Evolutionary conservation across 37 sponge, comb jelly and placozoan genomes (phyloP), one percentile per base, ranked within the genome.

Genomic region (Theonella swinhoei): DNA sequence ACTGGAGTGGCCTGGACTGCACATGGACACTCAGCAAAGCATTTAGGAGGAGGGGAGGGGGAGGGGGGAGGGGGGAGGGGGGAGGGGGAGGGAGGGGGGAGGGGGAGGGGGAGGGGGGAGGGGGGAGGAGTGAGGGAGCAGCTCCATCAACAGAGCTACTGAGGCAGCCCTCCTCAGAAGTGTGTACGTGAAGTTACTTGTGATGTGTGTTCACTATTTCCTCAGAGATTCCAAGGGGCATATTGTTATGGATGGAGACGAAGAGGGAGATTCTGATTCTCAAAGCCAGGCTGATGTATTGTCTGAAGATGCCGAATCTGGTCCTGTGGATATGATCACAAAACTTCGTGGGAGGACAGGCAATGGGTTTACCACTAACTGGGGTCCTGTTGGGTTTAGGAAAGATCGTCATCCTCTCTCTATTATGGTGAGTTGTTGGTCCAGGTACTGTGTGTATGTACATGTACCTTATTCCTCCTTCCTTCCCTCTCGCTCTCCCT

Each of bases 341-440:
- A 66, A 29, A 66, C 26, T 66, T 66, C 31, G 67, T 7, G n/a
- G 31, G 7, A 8, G 35, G 32, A 34, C n/a, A 33, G 70, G 33
- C 29, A 2, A 22, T 3, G 68, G 59, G 23, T 36, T 32, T 40
- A 31, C 60, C 0, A 82, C 88, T 36, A 59, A 34, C 42, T 93
- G 93, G 93, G 89, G 89, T 28, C 89, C 89, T 37, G 61, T 42
- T 26, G 89, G 89, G 61, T 93, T 87, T 64, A 39, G 54, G 5
- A 85, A 76, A 36, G 0, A 3, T 7, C 26, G 40, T 24, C 93
- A 93, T 37, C 81, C 88, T 38, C 86, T 93, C 1, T 42, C 63
- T 3, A 74, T 88, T 28, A 88, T 93, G 89, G 91, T 91, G 39
- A 77, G 79, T 20, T 25, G 35, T 11, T 35, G 42, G 34, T 4